These are phyloP conservation scores for Recurvirostra avosetta DNA, from an alignment of 2,113 vertebrate genomes.

Conservation along the genomic window DNA sequence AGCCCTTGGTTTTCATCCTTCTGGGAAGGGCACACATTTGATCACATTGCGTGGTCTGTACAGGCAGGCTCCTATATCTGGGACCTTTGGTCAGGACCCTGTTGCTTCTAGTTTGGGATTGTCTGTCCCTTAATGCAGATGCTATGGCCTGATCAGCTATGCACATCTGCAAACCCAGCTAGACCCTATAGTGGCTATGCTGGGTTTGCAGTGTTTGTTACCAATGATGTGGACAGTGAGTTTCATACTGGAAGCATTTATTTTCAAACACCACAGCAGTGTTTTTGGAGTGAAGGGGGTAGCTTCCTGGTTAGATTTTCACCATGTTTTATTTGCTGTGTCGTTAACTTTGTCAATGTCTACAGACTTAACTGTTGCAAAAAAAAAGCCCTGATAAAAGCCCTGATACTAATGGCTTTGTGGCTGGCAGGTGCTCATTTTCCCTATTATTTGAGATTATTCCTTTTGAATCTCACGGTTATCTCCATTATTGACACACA, in stretches of 20 bases:
- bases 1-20: background rate
- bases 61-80: background rate
- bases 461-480: constrained; percentile 55
- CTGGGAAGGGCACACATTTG: background rate
- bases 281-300: background rate
- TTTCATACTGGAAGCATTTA: background rate
- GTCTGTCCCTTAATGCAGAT: background rate
- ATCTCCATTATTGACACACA: constrained; percentile 55
- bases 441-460: constrained; percentile 49
- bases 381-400: constrained; percentile 32
- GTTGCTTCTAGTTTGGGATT: background rate
- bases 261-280: background rate
- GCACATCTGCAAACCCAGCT: background rate
- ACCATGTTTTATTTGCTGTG: constrained; percentile 20
- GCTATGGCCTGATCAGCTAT: background rate
- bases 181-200: background rate
- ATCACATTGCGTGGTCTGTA: background rate
- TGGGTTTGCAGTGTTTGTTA: background rate
- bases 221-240: background rate
- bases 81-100: background rate
- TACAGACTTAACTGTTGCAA: constrained; percentile 41
- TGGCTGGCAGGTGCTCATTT: constrained; percentile 60
- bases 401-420: constrained; percentile 53
- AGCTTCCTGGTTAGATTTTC: background rate
- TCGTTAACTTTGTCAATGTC: constrained; percentile 47